These are phyloP conservation scores for Melieria picta DNA, from an alignment of 2,888 invertebrate genomes.

Conservation along the genomic window DNA sequence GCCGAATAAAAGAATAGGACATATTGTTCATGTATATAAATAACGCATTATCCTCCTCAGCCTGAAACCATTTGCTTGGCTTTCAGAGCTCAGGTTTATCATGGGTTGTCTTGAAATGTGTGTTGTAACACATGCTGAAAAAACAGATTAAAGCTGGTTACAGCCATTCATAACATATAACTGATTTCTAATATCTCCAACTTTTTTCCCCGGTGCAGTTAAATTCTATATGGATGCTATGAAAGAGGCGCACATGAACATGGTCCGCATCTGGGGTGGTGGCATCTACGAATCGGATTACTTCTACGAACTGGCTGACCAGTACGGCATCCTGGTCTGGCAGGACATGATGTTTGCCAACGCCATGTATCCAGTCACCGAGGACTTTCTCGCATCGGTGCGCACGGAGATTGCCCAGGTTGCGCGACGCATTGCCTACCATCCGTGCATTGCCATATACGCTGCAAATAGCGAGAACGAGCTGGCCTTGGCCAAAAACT, in stretches of 20 bases:
- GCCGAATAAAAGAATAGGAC: too few species aligned
- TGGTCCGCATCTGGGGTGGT: conserved; percentile 99
- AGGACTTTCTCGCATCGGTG: conserved; percentile 78
- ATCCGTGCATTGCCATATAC: conserved; percentile 88
- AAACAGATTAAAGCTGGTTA: too few species aligned
- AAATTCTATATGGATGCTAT: background rate
- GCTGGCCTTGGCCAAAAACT: conserved; percentile 82
- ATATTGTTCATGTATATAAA: too few species aligned
- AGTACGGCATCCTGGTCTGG: conserved; percentile 93
- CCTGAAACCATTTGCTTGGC: too few species aligned
- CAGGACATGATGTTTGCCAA: conserved; percentile 98
- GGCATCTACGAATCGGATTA: conserved; percentile 91
- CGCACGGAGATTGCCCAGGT: conserved; percentile 82
- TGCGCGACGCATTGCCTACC: conserved; percentile 82
- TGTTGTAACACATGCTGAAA: too few species aligned
- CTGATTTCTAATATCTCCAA: background rate
- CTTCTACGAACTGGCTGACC: conserved; percentile 89
- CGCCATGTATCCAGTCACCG: conserved; percentile 86
- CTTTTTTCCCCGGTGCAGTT: background rate
- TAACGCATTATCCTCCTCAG: too few species aligned
- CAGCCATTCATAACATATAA: too few species aligned
- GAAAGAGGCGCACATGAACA: conserved; percentile 85
- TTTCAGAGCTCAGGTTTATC: too few species aligned
- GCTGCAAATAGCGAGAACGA: conserved; percentile 99
- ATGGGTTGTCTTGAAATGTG: too few species aligned